Conservation (phyloP, 64 coral and sea anemone genomes). For the Dendronephthya gigantea region DNA sequence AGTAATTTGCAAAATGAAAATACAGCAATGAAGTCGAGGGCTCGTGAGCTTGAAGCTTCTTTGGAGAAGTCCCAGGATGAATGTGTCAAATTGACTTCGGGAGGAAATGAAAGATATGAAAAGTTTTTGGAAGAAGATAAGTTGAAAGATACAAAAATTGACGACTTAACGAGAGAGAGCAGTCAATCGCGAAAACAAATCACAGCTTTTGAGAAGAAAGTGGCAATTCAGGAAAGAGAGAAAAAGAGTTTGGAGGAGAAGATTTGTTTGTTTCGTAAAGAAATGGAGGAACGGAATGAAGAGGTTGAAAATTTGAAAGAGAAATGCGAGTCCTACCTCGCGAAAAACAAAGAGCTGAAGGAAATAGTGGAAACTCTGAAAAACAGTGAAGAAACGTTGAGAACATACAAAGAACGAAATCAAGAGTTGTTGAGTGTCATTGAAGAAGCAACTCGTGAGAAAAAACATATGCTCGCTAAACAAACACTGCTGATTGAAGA, state of each 20-base stretch:
- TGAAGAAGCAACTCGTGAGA: not conserved
- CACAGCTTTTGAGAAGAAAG: not conserved
- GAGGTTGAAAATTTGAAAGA: not conserved
- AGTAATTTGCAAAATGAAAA: not conserved
- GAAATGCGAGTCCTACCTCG: not conserved
- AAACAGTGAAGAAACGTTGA: not conserved
- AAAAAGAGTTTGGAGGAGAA: not conserved
- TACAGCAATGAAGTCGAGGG: no score
- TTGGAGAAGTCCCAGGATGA: no score
- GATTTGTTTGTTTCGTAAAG: not conserved
- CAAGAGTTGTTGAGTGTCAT: not conserved
- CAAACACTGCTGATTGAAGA: not conserved
- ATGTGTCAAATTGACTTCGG: no score
- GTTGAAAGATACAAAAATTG: not conserved
- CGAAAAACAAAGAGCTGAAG: not conserved
- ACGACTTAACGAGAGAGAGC: not conserved
- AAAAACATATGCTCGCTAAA: not conserved
- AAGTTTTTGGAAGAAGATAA: not conserved
- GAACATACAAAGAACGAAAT: not conserved
- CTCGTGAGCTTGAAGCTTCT: no score
- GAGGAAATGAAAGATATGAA: not conserved
- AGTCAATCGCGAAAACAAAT: not conserved
- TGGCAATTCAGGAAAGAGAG: constrained; percentile 3
- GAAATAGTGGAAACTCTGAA: not conserved
- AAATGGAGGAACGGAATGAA: not conserved